Conservation (phyloP, 2,888 invertebrate genomes). For the Cacoxenus indagator region DNA sequence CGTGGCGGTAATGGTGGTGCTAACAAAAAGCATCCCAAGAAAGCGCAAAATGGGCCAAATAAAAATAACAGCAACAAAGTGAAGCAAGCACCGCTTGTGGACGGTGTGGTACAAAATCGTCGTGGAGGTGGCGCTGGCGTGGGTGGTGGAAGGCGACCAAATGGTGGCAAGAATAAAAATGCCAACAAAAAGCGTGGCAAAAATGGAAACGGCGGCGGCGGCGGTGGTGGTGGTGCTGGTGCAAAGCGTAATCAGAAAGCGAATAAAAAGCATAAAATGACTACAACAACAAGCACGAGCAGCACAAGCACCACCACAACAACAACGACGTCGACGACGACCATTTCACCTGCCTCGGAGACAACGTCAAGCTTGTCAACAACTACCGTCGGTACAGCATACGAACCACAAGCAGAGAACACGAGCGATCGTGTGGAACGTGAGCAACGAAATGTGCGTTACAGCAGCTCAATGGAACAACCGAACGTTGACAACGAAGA, state of each 20-base stretch:
- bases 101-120: conserved; percentile 25
- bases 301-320: conserved; percentile 35
- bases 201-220: background rate
- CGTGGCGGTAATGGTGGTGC: conserved; percentile 31
- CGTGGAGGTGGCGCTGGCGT: conserved; percentile 39
- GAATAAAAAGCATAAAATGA: conserved; percentile 29
- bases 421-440: conserved; percentile 66
- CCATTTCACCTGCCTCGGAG: conserved; percentile 48
- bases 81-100: background rate
- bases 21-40: background rate
- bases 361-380: conserved; percentile 54
- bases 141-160: conserved; percentile 42
- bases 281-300: conserved; percentile 22
- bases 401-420: conserved; percentile 42
- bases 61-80: conserved; percentile 9
- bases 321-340: conserved; percentile 39
- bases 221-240: conserved; percentile 33
- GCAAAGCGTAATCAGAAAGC: conserved; percentile 24
- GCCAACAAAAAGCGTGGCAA: conserved; percentile 32
- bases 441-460: conserved; percentile 57
- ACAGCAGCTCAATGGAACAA: conserved; percentile 47
- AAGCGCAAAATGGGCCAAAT: background rate
- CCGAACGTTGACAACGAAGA: conserved; percentile 40
- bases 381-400: conserved; percentile 38
- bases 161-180: conserved; percentile 32